These are phyloP conservation scores for Oenanthe oenanthe DNA, from an alignment of 2,113 vertebrate genomes.

Conservation along the genomic window DNA sequence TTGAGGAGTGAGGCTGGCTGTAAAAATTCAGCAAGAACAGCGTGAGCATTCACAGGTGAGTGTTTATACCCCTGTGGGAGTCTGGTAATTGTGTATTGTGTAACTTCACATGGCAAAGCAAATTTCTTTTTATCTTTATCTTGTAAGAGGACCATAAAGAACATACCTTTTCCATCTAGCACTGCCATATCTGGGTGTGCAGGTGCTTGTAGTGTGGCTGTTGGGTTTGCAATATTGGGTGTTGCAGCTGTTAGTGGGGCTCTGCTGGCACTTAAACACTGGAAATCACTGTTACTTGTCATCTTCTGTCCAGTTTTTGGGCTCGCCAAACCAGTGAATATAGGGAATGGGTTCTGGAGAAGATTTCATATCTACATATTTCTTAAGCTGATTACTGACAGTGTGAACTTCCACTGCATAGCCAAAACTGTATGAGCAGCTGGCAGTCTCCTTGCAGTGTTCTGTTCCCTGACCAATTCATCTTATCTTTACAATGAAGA, in stretches of 20 bases:
- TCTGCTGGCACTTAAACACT: neutral
- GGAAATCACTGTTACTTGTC: neutral
- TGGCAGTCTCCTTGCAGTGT: neutral
- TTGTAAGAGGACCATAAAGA: neutral
- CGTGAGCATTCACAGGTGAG: neutral
- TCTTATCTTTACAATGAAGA: neutral
- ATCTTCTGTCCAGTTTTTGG: neutral
- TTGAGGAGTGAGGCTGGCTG: neutral
- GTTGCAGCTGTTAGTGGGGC: neutral
- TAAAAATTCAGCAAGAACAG: neutral
- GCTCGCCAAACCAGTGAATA: neutral
- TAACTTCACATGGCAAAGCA: neutral
- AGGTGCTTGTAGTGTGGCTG: neutral
- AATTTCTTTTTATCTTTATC: neutral
- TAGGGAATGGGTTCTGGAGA: neutral
- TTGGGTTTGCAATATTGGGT: neutral
- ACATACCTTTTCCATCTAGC: neutral
- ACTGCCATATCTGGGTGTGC: fast-evolving
- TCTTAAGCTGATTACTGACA: neutral
- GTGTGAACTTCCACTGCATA: neutral
- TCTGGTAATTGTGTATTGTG: neutral
- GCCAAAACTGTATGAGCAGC: neutral
- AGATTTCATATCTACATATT: neutral
- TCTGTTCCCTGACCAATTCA: neutral
- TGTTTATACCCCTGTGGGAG: neutral